phyloP scores from a whole-genome alignment of 2,797 vertebrate genomes.

The Tinamus major region DNA sequence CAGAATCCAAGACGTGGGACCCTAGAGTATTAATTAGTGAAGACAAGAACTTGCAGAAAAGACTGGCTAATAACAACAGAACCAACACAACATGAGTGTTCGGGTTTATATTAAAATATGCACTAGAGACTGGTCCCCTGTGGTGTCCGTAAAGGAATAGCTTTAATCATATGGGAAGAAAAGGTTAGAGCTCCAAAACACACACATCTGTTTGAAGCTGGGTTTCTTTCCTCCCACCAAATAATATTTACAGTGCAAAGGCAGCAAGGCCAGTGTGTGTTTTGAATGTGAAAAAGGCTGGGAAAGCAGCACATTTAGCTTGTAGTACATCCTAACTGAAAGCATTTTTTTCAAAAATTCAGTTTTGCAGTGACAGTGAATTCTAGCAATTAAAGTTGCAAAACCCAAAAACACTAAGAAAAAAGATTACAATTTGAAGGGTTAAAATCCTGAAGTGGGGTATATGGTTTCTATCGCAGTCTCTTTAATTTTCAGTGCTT shows the following conservation, averaged over 20 bases:
- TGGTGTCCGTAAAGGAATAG: constrained; percentile 87
- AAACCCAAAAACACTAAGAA: constrained; percentile 33
- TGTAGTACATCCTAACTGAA: constrained; percentile 58
- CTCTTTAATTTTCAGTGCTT: constrained; percentile 19
- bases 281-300: constrained; percentile 83
- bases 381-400: constrained; percentile 54
- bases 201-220: constrained; percentile 87
- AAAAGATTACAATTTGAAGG: constrained; percentile 21
- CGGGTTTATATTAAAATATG: constrained; percentile 89
- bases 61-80: constrained; percentile 89
- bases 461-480: not conserved
- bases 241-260: constrained; percentile 86
- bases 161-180: constrained; percentile 89
- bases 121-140: constrained; percentile 86
- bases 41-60: constrained; percentile 89
- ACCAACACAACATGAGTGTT: constrained; percentile 88
- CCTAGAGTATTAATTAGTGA: constrained; percentile 90
- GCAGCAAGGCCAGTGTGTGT: constrained; percentile 83
- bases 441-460: constrained; percentile 47
- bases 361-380: constrained; percentile 26
- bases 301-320: constrained; percentile 71
- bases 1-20: constrained; percentile 85
- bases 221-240: constrained; percentile 79
- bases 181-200: constrained; percentile 88
- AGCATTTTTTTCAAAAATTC: constrained; percentile 49